phyloP scores from a whole-genome alignment of 2,113 vertebrate species.

The Lycaon pictus region DNA sequence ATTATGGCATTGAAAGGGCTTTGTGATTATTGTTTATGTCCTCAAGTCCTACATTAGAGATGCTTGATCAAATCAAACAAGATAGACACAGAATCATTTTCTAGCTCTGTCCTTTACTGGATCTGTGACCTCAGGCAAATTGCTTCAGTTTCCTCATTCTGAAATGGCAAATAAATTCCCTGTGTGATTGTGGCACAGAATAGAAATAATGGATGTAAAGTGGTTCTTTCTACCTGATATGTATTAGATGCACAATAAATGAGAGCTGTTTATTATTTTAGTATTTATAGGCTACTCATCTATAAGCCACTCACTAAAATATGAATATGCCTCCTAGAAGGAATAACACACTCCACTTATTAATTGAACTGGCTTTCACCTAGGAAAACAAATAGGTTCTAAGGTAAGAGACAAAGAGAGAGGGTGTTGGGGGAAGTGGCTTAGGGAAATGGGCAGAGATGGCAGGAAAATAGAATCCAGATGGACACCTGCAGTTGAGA shows the following conservation, averaged over 20 bases:
- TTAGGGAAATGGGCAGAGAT: not conserved
- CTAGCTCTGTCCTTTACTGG: not conserved
- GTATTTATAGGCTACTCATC: not conserved
- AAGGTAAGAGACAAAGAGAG: not conserved
- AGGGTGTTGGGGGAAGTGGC: not conserved
- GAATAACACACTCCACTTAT: not conserved
- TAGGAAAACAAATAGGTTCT: not conserved
- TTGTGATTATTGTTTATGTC: not conserved
- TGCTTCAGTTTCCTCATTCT: constrained; percentile 32
- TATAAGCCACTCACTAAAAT: not conserved
- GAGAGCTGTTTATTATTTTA: not conserved
- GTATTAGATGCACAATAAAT: not conserved
- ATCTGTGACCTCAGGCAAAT: constrained; percentile 18
- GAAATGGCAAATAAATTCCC: not conserved
- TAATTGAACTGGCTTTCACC: not conserved
- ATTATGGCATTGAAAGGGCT: not conserved
- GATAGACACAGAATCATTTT: not conserved
- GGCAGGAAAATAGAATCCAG: not conserved
- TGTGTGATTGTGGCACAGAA: not conserved
- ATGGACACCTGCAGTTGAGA: not conserved
- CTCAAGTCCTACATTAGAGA: constrained; percentile 35
- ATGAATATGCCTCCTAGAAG: not conserved
- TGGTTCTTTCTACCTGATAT: not conserved
- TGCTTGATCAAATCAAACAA: not conserved
- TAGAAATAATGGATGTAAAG: constrained; percentile 31